A percentile compares a stretch with the other conserved stretches of the same genome.
These are phyloP conservation scores for Steinernema carpocapsae DNA, from an alignment of 2,888 invertebrate genomes.

Conservation along the genomic window DNA sequence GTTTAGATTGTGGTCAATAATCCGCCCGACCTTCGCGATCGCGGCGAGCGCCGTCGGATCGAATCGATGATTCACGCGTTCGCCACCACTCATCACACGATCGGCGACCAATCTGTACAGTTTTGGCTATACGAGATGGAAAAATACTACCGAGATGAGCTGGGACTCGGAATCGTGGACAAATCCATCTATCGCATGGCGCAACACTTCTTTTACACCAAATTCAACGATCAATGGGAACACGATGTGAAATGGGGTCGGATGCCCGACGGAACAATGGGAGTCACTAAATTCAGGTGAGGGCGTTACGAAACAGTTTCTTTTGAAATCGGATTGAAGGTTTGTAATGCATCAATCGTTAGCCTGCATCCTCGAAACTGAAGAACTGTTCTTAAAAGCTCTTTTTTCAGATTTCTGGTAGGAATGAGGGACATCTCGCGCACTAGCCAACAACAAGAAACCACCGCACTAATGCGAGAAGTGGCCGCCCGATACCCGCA, in stretches of 20 bases:
- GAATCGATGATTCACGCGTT: conserved; percentile 55
- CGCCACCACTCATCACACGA: conserved; percentile 55
- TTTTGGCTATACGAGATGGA: conserved; percentile 62
- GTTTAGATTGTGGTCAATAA: conserved; percentile 58
- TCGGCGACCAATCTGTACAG: conserved; percentile 52
- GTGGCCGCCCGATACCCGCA: conserved; percentile 46
- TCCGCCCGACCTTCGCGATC: conserved; percentile 55
- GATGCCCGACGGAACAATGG: conserved; percentile 39
- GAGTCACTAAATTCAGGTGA: conserved; percentile 50
- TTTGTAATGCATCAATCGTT: too few species aligned
- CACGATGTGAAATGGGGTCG: conserved; percentile 57
- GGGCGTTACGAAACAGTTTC: too few species aligned
- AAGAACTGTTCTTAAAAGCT: conserved; percentile 19
- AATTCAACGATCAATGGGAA: conserved; percentile 53
- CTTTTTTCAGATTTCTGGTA: conserved; percentile 51
- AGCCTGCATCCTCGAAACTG: too few species aligned
- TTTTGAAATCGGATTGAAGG: too few species aligned
- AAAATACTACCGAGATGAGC: conserved; percentile 43
- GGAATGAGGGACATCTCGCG: conserved; percentile 61
- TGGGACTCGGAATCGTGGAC: conserved; percentile 9
- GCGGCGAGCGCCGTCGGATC: conserved; percentile 46
- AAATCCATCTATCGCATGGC: conserved; percentile 53
- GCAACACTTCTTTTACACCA: conserved; percentile 51
- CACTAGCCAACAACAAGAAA: conserved; percentile 57
- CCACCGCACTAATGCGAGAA: conserved; percentile 56